Conservation (phyloP, 2,888 invertebrate genomes). For the Diachrysia chrysitis region DNA sequence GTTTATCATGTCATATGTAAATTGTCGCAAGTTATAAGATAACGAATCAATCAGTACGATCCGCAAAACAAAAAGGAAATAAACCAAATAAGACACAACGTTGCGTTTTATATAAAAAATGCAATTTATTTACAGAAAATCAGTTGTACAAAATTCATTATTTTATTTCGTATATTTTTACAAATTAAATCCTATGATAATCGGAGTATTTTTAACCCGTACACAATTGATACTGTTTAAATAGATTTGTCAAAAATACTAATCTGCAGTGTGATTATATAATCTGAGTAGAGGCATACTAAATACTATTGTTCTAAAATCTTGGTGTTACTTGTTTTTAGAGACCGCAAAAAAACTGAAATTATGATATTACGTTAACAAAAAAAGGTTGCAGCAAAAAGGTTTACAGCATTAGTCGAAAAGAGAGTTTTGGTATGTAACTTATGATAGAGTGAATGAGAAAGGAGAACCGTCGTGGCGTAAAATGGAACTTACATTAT, state of each 20-base stretch:
- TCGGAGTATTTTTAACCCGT: slow-evolving; percentile 64
- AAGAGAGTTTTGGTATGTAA: no score
- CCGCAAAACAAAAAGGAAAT: no score
- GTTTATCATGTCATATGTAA: no score
- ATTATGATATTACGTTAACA: no score
- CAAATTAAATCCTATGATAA: slow-evolving; percentile 51
- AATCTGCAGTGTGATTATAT: slow-evolving; percentile 40
- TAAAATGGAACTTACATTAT: no score
- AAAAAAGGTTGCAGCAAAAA: no score
- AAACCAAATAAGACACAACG: neutral
- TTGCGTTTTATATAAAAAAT: slow-evolving; percentile 62
- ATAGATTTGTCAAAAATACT: slow-evolving; percentile 44
- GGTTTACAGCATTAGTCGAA: no score
- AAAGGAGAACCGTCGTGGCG: no score
- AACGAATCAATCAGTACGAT: no score
- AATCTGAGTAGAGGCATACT: neutral
- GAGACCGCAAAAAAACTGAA: neutral
- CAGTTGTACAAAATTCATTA: slow-evolving; percentile 66
- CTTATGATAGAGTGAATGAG: no score
- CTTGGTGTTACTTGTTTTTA: neutral
- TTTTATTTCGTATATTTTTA: slow-evolving; percentile 51
- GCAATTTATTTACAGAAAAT: slow-evolving; percentile 70
- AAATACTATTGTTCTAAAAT: neutral
- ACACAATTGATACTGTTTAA: slow-evolving; percentile 21
- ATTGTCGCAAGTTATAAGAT: no score